Conservation (phyloP, 2,888 invertebrate genomes). For the Augochlorella aurata region DNA sequence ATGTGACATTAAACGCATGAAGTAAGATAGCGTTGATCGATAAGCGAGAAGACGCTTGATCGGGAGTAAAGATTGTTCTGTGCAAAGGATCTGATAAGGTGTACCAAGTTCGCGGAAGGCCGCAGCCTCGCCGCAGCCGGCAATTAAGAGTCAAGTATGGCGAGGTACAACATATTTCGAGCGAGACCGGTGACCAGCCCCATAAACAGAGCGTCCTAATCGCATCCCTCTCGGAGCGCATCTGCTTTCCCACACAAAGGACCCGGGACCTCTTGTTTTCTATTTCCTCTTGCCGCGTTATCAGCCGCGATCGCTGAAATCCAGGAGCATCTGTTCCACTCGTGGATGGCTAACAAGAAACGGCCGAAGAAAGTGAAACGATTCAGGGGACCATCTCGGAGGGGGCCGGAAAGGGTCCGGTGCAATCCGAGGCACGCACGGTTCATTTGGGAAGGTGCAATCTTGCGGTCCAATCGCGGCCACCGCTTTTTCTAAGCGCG, state of each 20-base stretch:
- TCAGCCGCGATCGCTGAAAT: conserved; percentile 63
- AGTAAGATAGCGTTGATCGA: conserved; percentile 1
- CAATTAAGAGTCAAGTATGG: conserved; percentile 31
- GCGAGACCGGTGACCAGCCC: neutral
- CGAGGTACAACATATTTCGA: neutral
- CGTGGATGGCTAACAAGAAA: conserved; percentile 5
- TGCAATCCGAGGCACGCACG: conserved; percentile 62
- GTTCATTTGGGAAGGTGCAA: conserved; percentile 61
- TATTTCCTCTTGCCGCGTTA: conserved; percentile 57
- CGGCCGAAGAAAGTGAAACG: conserved; percentile 40
- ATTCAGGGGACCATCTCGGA: neutral
- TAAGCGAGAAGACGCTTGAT: neutral
- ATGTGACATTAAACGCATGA: neutral
- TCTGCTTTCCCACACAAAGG: conserved; percentile 49
- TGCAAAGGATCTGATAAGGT: conserved; percentile 5
- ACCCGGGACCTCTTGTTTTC: conserved; percentile 50
- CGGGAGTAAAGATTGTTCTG: conserved; percentile 1
- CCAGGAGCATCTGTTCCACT: conserved; percentile 64
- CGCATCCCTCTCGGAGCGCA: conserved; percentile 34
- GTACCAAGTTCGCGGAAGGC: neutral
- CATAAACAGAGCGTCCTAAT: conserved; percentile 35
- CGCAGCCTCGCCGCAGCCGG: neutral
- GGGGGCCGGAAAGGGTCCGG: conserved; percentile 26
- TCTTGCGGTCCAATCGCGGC: conserved; percentile 65
- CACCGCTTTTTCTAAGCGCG: conserved; percentile 40